A percentile compares a stretch with the other conserved stretches of the same genome.
phyloP scores from a whole-genome alignment of 1,140 invertebrate species.

The Eufriesea mexicana region DNA sequence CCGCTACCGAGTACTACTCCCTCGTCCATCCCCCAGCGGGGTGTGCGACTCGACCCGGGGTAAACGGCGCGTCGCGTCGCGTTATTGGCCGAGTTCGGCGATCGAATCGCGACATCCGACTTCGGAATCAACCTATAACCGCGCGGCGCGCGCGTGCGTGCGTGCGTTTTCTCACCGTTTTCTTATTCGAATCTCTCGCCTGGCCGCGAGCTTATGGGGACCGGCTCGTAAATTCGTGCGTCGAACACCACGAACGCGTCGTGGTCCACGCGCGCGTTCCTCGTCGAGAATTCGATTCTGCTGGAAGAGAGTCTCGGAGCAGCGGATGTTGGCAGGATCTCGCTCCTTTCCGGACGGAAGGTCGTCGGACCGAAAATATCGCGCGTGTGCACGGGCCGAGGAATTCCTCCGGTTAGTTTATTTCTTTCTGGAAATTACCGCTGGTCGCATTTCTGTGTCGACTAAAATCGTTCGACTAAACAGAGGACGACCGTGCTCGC shows the following conservation, averaged over 20 bases:
- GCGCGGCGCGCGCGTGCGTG: too few species aligned
- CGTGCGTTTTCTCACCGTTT: neutral
- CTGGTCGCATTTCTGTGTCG: conserved; percentile 53
- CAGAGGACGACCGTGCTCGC: conserved; percentile 31
- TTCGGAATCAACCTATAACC: neutral
- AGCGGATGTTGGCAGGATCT: conserved; percentile 50
- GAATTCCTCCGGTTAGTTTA: conserved; percentile 74
- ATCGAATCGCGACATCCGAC: neutral
- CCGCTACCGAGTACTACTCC: too few species aligned
- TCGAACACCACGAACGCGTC: neutral
- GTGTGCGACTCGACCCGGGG: neutral
- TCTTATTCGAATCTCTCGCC: conserved; percentile 18
- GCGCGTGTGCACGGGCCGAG: conserved; percentile 72
- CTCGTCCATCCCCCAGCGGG: neutral
- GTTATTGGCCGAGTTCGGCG: neutral
- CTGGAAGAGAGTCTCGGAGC: neutral
- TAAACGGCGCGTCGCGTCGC: too few species aligned
- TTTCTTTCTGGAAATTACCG: conserved; percentile 76
- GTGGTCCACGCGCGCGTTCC: neutral
- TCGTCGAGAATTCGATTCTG: conserved; percentile 14
- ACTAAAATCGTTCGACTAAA: conserved; percentile 64
- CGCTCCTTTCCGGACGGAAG: conserved; percentile 65
- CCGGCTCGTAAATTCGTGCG: conserved; percentile 36
- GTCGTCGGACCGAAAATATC: conserved; percentile 78
- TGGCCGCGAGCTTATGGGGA: neutral